A percentile compares a stretch with the other conserved stretches of the same genome.
These are phyloP conservation scores for Phaonia tiefii DNA, from an alignment of 2,888 invertebrate genomes.

Conservation along the genomic window DNA sequence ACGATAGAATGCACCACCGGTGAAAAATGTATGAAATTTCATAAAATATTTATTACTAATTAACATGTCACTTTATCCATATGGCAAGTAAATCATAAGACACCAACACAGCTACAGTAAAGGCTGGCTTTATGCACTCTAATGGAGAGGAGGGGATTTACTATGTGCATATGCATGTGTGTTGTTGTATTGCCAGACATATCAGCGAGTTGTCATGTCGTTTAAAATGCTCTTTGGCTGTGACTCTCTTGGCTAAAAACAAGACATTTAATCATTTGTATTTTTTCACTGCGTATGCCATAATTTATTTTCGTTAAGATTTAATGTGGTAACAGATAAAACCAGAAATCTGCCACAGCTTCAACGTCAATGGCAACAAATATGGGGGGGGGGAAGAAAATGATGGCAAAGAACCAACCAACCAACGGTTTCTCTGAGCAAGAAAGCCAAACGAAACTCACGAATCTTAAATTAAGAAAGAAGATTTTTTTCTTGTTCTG, in stretches of 20 bases:
- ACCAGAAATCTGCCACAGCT: constrained; percentile 48
- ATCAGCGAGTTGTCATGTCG: constrained; percentile 67
- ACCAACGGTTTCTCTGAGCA: constrained; percentile 29
- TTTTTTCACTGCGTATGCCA: constrained; percentile 63
- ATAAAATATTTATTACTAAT: constrained; percentile 67
- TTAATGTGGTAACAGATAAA: constrained; percentile 58
- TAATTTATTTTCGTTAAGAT: constrained; percentile 65
- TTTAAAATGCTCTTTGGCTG: constrained; percentile 58
- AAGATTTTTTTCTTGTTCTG: constrained; percentile 6
- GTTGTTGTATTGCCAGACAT: constrained; percentile 35
- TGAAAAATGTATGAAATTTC: constrained; percentile 51
- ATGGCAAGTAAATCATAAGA: constrained; percentile 66
- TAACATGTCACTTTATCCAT: constrained; percentile 67
- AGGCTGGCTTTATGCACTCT: background rate
- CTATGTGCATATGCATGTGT: constrained; percentile 25
- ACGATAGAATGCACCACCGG: background rate
- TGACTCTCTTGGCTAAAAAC: constrained; percentile 53
- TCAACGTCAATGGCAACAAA: background rate
- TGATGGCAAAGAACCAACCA: constrained; percentile 11
- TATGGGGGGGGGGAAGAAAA: background rate
- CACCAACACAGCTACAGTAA: constrained; percentile 59
- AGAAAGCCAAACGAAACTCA: constrained; percentile 41
- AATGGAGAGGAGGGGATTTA: background rate
- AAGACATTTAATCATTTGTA: constrained; percentile 68
- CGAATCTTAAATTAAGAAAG: constrained; percentile 65